phyloP scores from a whole-genome alignment of 2,888 invertebrate species.

The Ectobius pallidus region DNA sequence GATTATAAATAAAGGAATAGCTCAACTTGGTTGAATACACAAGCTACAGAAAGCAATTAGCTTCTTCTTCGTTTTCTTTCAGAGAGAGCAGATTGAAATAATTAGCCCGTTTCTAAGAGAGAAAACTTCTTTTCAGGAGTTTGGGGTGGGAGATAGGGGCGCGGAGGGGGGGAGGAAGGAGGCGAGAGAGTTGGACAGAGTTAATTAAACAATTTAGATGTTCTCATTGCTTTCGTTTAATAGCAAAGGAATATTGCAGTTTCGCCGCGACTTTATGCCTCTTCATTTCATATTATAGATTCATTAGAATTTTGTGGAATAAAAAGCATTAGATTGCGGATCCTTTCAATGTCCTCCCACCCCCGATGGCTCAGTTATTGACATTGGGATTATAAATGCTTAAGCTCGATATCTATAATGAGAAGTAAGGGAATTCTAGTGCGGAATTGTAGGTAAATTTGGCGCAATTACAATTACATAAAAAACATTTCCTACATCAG shows the following conservation, averaged over 20 bases:
- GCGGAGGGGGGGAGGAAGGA: too few species aligned
- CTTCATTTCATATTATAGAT: background rate
- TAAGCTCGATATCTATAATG: too few species aligned
- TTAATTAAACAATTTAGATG: slow-evolving; percentile 28
- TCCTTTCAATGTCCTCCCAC: too few species aligned
- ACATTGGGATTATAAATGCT: too few species aligned
- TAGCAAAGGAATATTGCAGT: background rate
- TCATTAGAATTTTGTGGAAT: slow-evolving; percentile 1
- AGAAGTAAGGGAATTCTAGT: too few species aligned
- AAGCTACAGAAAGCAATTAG: slow-evolving; percentile 23
- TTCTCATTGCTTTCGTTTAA: background rate
- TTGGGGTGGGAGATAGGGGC: too few species aligned
- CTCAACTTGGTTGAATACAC: too few species aligned
- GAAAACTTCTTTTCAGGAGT: background rate
- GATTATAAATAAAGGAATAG: too few species aligned
- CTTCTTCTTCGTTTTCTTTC: background rate
- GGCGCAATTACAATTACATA: too few species aligned
- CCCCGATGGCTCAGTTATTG: too few species aligned
- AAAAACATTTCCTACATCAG: too few species aligned
- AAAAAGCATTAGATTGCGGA: background rate
- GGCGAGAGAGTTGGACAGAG: slow-evolving; percentile 13
- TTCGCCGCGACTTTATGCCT: background rate
- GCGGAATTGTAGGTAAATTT: too few species aligned
- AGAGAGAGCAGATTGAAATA: slow-evolving; percentile 21
- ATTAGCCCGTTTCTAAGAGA: slow-evolving; percentile 24